Evolutionary conservation across 2,113 vertebrate genomes (phyloP), one percentile per base, ranked within the genome.

Genomic region (Vidua chalybeata): DNA sequence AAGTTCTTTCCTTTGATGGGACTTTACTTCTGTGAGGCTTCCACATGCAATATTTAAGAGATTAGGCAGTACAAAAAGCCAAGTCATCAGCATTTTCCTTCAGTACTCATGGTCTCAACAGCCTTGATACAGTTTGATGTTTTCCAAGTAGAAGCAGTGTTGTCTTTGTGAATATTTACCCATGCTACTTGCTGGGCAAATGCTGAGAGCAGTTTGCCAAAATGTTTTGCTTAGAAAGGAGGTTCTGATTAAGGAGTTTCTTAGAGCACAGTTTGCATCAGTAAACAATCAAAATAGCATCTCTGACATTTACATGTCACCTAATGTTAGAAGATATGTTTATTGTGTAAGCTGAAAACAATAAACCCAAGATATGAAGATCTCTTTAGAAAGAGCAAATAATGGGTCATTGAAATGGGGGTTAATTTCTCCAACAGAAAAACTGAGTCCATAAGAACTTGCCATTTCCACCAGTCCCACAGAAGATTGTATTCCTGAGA

Each of bases 61-160:
- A 84, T 69, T 69, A 79, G 56, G 33, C n/a, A 46, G 33, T 30
- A 59, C 11, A 68, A 87, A 67, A 68, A 59, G 67, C 87, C 80
- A 96, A 89, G 24, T 72, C 49, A 78, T 81, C 73, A 85, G 54
- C 67, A 31, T 72, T 97, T 94, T 76, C 71, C 55, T 75, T 90
- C 67, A 75, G 59, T 51, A n/a, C 15, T 84, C 13, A 33, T 51
- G 59, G 28, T 79, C 31, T 27, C 54, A 86, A 39, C 37, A 74
- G 41, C 21, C 22, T 54, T 63, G 33, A 84, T 69, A 12, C 23
- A 67, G 24, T 72, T 51, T 82, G 69, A 41, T 58, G 31, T 51
- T 93, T 95, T 93, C 88, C 54, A 88, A 93, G 55, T 49, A 88
- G 46, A 33, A 93, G 46, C n/a, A 80, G 19, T 43, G 48, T 24